Percentiles rank a stretch among this genome's conserved stretches.
phyloP scores from a whole-genome alignment of 64 coral and sea anemone genomes.

The Pocillopora verrucosa region DNA sequence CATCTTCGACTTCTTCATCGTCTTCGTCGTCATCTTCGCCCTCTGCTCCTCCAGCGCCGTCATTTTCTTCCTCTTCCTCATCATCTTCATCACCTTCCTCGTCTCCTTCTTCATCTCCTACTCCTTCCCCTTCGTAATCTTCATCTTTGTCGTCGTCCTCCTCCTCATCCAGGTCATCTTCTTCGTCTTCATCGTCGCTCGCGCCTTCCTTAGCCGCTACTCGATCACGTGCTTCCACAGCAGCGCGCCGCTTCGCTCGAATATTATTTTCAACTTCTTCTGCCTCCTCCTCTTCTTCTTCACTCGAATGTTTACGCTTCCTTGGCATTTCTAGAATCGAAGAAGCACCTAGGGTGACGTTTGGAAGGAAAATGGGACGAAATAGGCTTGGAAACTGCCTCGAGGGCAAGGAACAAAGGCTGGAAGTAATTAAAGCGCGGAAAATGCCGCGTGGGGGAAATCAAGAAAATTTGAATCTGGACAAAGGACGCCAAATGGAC shows the following conservation, averaged over 20 bases:
- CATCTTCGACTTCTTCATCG: slow-evolving; percentile 63
- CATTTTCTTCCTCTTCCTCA: slow-evolving; percentile 60
- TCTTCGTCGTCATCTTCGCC: slow-evolving; percentile 63
- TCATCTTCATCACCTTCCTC: slow-evolving; percentile 65
- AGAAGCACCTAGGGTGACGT: neutral
- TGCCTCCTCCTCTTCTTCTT: slow-evolving; percentile 73
- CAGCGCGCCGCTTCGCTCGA: slow-evolving; percentile 71
- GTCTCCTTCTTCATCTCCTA: slow-evolving; percentile 51
- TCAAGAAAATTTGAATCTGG: slow-evolving; percentile 22
- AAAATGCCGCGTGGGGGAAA: slow-evolving; percentile 21
- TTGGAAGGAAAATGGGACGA: neutral
- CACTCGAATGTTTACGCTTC: slow-evolving; percentile 91
- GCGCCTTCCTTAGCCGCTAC: slow-evolving; percentile 69
- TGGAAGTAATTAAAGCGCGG: slow-evolving; percentile 13
- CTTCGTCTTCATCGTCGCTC: slow-evolving; percentile 55
- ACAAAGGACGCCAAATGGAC: slow-evolving; percentile 55
- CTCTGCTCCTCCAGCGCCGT: slow-evolving; percentile 54
- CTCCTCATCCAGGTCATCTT: slow-evolving; percentile 72
- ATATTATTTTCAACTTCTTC: slow-evolving; percentile 77
- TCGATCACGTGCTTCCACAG: slow-evolving; percentile 75
- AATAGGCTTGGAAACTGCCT: neutral
- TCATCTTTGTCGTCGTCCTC: slow-evolving; percentile 77
- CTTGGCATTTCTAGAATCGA: slow-evolving; percentile 50
- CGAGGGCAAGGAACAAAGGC: slow-evolving; percentile 27
- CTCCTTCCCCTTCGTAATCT: slow-evolving; percentile 69